Evolutionary conservation across 2,888 invertebrate species (phyloP).

Genomic region (Spodoptera littoralis): DNA sequence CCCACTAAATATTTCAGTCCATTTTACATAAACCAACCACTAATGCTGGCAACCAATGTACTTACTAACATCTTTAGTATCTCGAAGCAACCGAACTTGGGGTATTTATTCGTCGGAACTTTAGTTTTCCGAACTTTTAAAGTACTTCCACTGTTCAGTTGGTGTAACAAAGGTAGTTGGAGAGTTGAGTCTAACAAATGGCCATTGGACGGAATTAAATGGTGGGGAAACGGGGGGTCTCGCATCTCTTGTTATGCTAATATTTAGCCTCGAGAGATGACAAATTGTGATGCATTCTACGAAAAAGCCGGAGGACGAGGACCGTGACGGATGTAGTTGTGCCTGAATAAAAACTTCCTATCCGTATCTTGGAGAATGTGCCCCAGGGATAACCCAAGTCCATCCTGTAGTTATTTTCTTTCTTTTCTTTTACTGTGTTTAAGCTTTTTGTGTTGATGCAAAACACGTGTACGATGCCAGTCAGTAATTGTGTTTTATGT

Average conservation of each 20-base stretch:
- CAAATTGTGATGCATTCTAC: constrained; percentile 70
- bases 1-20: constrained; percentile 51
- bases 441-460: constrained; percentile 48
- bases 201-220: constrained; percentile 67
- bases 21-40: constrained; percentile 61
- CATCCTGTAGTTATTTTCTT: constrained; percentile 13
- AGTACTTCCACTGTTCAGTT: constrained; percentile 68
- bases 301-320: constrained; percentile 41
- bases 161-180: constrained; percentile 71
- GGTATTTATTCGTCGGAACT: constrained; percentile 68
- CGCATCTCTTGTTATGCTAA: constrained; percentile 72
- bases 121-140: constrained; percentile 69
- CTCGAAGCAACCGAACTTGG: constrained; percentile 62
- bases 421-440: constrained; percentile 16
- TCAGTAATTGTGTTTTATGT: constrained; percentile 49
- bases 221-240: constrained; percentile 63
- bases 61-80: constrained; percentile 60
- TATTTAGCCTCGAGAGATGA: constrained; percentile 67
- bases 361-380: constrained; percentile 41
- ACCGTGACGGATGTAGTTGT: constrained; percentile 44
- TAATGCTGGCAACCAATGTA: constrained; percentile 60
- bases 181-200: constrained; percentile 68
- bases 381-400: constrained; percentile 22
- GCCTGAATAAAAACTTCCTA: constrained; percentile 49
- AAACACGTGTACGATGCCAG: constrained; percentile 42